A percentile compares a stretch with the other conserved stretches of the same genome.
phyloP scores from a whole-genome alignment of 2,888 invertebrate genomes.

The Ormyrus nitidulus region DNA sequence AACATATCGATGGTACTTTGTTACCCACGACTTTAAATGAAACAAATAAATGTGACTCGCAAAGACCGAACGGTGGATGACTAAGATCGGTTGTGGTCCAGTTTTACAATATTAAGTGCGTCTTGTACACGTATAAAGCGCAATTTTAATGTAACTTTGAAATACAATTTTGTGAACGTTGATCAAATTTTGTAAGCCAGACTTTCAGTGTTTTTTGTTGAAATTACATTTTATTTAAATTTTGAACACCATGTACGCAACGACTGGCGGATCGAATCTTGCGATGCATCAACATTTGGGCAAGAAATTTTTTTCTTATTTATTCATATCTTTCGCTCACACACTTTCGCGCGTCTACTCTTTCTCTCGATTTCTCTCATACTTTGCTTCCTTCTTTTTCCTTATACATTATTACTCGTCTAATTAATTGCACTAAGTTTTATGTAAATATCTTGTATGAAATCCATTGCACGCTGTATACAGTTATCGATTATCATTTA shows the following conservation, averaged over 20 bases:
- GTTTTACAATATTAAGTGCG: constrained; percentile 7
- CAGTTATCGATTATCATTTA: constrained; percentile 42
- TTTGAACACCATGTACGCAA: background rate
- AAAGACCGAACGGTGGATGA: constrained; percentile 47
- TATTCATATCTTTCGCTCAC: constrained; percentile 28
- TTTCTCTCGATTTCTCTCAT: constrained; percentile 42
- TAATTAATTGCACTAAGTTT: constrained; percentile 54
- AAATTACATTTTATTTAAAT: too few relatives aligned
- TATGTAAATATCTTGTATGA: constrained; percentile 50
- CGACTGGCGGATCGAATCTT: constrained; percentile 20
- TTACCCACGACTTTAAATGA: constrained; percentile 62
- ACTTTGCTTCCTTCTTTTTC: constrained; percentile 26
- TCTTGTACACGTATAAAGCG: constrained; percentile 27
- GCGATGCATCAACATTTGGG: constrained; percentile 28
- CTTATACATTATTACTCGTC: constrained; percentile 32
- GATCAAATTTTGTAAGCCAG: too few relatives aligned
- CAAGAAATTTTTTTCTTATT: constrained; percentile 24
- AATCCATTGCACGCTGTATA: constrained; percentile 54
- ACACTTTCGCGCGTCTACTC: constrained; percentile 28
- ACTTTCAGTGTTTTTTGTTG: too few relatives aligned
- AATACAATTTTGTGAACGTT: background rate
- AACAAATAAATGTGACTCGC: constrained; percentile 47
- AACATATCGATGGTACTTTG: constrained; percentile 67
- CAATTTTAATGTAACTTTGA: background rate
- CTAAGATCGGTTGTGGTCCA: constrained; percentile 21